Percentiles rank a stretch among this genome's conserved stretches.
Evolutionary conservation across 2,113 vertebrate genomes (phyloP).

Genomic region (Sphyrna mokarran): DNA sequence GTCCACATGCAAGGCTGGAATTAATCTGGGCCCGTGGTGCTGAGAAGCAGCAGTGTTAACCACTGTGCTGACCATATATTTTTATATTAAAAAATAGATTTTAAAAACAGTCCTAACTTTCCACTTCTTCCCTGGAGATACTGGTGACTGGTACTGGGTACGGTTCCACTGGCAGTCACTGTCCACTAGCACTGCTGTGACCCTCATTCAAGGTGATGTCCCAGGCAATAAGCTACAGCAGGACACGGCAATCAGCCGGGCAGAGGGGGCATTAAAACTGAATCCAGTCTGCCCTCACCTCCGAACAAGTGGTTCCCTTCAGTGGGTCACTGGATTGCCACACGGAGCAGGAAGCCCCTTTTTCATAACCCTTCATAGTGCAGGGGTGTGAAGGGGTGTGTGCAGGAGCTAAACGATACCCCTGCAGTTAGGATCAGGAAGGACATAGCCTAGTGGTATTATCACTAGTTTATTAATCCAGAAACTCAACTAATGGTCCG

Average conservation of each 20-base stretch:
- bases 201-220: neutral
- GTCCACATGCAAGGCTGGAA: too few relatives aligned
- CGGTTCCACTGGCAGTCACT: neutral
- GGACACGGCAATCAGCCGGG: neutral
- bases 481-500: too few relatives aligned
- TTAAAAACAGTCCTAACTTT: neutral
- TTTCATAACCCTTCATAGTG: too few relatives aligned
- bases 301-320: neutral
- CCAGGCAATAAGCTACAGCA: neutral
- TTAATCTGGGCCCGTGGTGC: too few relatives aligned
- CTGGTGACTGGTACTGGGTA: neutral
- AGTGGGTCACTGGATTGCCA: neutral
- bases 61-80: too few relatives aligned
- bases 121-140: neutral
- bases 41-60: too few relatives aligned
- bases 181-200: neutral
- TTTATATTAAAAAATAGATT: neutral
- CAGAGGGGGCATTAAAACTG: neutral
- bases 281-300: neutral
- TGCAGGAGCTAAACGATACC: neutral
- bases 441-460: too few relatives aligned
- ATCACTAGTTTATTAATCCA: too few relatives aligned
- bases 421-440: too few relatives aligned
- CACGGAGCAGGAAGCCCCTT: too few relatives aligned
- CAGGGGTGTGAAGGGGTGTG: neutral